Percentiles rank a stretch among this genome's conserved stretches.
Evolutionary conservation across 2,113 vertebrate species (phyloP).

Genomic region (Eptatretus burgeri): DNA sequence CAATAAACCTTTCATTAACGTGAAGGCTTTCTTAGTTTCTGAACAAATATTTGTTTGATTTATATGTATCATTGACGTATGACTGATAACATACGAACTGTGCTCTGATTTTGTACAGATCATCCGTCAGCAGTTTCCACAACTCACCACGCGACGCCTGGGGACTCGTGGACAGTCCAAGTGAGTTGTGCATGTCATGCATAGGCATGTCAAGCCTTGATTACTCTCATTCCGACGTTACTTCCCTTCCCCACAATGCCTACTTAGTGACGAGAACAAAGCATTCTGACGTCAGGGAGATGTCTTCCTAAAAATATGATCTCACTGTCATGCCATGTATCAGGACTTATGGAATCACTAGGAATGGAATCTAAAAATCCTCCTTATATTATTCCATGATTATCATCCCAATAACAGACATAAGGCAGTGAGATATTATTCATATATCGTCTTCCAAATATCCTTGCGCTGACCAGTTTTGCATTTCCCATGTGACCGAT

Average conservation of each 20-base stretch:
- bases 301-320: background rate
- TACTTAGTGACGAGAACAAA: background rate
- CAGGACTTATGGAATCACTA: slow-evolving; percentile 11
- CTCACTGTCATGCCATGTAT: slow-evolving; percentile 5
- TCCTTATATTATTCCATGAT: too few relatives aligned
- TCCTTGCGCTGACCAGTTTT: too few relatives aligned
- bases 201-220: background rate
- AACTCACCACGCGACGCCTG: slow-evolving; percentile 67
- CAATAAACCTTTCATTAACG: too few relatives aligned
- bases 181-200: slow-evolving; percentile 23
- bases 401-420: too few relatives aligned
- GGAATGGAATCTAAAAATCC: slow-evolving; percentile 9
- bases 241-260: background rate
- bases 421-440: too few relatives aligned
- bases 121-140: slow-evolving; percentile 92
- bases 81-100: too few relatives aligned
- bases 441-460: too few relatives aligned
- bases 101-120: slow-evolving; percentile 21
- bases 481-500: too few relatives aligned
- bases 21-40: too few relatives aligned
- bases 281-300: background rate
- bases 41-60: too few relatives aligned
- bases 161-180: slow-evolving; percentile 94
- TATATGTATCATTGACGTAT: too few relatives aligned
- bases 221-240: background rate